phyloP scores from a whole-genome alignment of 2,888 invertebrate species.

The Hydrotaea cyrtoneurina region DNA sequence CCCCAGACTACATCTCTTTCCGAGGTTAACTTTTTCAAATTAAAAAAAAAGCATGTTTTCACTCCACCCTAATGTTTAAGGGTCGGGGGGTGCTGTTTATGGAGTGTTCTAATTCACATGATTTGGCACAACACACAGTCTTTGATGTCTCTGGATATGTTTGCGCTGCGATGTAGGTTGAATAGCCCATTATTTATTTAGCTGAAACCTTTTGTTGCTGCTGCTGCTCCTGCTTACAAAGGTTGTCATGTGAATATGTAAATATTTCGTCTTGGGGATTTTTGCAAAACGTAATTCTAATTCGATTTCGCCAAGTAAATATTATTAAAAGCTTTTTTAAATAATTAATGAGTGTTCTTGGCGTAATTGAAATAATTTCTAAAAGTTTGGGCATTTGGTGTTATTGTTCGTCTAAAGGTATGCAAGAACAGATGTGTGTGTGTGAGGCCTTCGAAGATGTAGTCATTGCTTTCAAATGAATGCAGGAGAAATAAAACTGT shows the following conservation, averaged over 20 bases:
- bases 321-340: conserved; percentile 59
- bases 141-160: conserved; percentile 36
- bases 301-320: conserved; percentile 53
- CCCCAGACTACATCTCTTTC: too few species aligned
- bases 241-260: conserved; percentile 3
- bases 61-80: too few species aligned
- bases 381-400: too few species aligned
- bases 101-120: conserved; percentile 55
- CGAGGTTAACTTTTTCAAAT: too few species aligned
- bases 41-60: too few species aligned
- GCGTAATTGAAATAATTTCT: conserved; percentile 1
- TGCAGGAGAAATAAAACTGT: too few species aligned
- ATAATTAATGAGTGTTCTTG: conserved; percentile 22
- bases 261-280: conserved; percentile 35
- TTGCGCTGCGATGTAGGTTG: conserved; percentile 13
- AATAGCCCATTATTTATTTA: conserved; percentile 61
- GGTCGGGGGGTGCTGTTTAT: conserved; percentile 42
- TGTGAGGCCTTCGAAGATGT: not conserved
- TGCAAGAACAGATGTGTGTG: not conserved
- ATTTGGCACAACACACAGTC: conserved; percentile 46
- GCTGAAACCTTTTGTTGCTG: conserved; percentile 39
- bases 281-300: conserved; percentile 34
- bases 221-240: not conserved
- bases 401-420: not conserved
- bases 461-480: not conserved